phyloP scores from a whole-genome alignment of 2,797 vertebrate genomes.

The Syndactyla subalaris region DNA sequence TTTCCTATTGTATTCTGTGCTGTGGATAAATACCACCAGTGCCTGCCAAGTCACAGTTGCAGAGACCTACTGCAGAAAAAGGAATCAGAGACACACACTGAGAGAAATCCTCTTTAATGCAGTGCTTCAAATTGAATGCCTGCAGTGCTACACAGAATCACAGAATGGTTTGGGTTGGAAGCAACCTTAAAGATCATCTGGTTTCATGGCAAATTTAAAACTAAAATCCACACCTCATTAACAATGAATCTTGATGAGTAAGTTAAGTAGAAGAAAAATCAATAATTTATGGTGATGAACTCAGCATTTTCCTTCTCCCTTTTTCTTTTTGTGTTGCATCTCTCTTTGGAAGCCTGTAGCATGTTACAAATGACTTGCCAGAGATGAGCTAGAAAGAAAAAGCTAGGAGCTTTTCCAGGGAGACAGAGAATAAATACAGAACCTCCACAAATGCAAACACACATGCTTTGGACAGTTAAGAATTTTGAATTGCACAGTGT shows the following conservation, averaged over 20 bases:
- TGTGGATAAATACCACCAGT: constrained; percentile 14
- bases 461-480: constrained; percentile 42
- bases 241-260: constrained; percentile 69
- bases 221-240: constrained; percentile 69
- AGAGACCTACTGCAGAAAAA: constrained; percentile 30
- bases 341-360: constrained; percentile 52
- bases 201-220: constrained; percentile 61
- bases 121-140: constrained; percentile 52
- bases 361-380: constrained; percentile 48
- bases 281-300: constrained; percentile 73
- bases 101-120: constrained; percentile 46
- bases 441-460: constrained; percentile 38
- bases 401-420: constrained; percentile 48
- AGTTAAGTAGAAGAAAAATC: constrained; percentile 62
- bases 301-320: constrained; percentile 50
- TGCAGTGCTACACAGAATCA: constrained; percentile 42
- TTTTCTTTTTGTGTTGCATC: constrained; percentile 43
- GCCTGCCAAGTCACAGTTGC: constrained; percentile 46
- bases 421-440: constrained; percentile 63
- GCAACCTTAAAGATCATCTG: neutral
- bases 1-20: constrained; percentile 38
- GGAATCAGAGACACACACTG: constrained; percentile 36
- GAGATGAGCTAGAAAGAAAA: constrained; percentile 41
- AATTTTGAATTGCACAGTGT: neutral
- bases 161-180: constrained; percentile 11